Evolutionary conservation across 2,797 vertebrate genomes (phyloP).

Genomic region (Huso huso): DNA sequence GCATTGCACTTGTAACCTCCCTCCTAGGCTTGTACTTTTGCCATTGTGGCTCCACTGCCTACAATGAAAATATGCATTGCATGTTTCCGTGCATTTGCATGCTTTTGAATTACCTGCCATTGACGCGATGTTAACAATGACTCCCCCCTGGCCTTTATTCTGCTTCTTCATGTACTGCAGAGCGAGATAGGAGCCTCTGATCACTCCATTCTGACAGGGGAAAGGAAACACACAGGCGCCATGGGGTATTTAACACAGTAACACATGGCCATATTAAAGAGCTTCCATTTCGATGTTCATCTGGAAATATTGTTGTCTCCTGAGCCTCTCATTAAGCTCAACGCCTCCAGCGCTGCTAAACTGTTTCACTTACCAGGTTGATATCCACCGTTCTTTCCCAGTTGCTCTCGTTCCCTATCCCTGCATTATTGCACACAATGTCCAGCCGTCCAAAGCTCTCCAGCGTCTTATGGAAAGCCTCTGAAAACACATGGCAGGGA

Average conservation of each 20-base stretch:
- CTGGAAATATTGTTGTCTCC: too few species aligned
- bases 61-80: conserved; percentile 5
- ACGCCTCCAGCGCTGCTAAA: too few species aligned
- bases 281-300: too few species aligned
- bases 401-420: conserved; percentile 44
- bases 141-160: conserved; percentile 48
- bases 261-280: too few species aligned
- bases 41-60: neutral
- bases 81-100: neutral
- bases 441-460: conserved; percentile 47
- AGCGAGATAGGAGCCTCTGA: conserved; percentile 48
- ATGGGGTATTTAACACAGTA: neutral
- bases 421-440: conserved; percentile 65
- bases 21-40: too few species aligned
- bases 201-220: conserved; percentile 35
- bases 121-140: conserved; percentile 52
- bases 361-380: conserved; percentile 48
- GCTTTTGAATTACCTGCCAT: conserved; percentile 46
- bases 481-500: conserved; percentile 28
- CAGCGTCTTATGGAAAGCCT: conserved; percentile 42
- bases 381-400: conserved; percentile 54
- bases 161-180: conserved; percentile 57
- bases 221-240: neutral
- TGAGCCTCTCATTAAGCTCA: too few species aligned
- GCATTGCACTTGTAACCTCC: too few species aligned